Evolutionary conservation across 2,797 vertebrate genomes (phyloP).

Genomic region (Prunella strophiata): DNA sequence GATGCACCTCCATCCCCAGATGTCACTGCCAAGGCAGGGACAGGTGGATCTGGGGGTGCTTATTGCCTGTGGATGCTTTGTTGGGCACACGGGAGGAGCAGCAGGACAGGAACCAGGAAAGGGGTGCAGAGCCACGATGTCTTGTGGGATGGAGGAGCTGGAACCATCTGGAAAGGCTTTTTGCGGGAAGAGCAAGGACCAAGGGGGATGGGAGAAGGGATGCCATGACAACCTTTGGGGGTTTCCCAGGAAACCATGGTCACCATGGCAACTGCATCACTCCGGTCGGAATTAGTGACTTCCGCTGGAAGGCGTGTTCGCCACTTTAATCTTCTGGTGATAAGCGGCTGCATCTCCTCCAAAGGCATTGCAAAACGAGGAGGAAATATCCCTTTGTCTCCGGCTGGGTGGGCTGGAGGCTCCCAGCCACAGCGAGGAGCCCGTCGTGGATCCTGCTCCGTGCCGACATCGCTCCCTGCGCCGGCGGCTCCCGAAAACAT

Average conservation of each 20-base stretch:
- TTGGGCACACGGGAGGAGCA: not conserved
- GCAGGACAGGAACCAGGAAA: rapidly evolving
- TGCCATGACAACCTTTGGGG: conserved; percentile 90
- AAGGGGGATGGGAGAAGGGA: conserved; percentile 76
- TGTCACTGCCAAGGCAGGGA: conserved; percentile 29
- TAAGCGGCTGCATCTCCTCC: conserved; percentile 61
- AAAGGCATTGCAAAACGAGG: conserved; percentile 4
- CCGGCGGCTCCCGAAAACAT: not conserved
- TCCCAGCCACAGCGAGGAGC: not conserved
- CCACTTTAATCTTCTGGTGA: conserved; percentile 77
- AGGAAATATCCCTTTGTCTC: conserved; percentile 49
- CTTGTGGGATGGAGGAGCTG: conserved; percentile 74
- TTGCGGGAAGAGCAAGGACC: conserved; percentile 79
- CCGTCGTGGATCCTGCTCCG: not conserved
- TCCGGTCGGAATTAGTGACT: conserved; percentile 83
- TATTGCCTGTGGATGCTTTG: conserved; percentile 25
- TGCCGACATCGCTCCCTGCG: not conserved
- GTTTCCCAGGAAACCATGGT: conserved; percentile 97
- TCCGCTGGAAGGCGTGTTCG: conserved; percentile 83
- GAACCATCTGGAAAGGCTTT: conserved; percentile 88
- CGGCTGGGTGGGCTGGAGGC: conserved; percentile 20
- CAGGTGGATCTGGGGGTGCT: not conserved
- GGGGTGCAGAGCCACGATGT: not conserved
- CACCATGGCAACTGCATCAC: conserved; percentile 94
- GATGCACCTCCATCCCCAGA: not conserved